Percentiles rank a stretch among this genome's conserved stretches.
Conservation (phyloP, 2,797 vertebrate species). For the Ctenopoma kingsleyae region DNA sequence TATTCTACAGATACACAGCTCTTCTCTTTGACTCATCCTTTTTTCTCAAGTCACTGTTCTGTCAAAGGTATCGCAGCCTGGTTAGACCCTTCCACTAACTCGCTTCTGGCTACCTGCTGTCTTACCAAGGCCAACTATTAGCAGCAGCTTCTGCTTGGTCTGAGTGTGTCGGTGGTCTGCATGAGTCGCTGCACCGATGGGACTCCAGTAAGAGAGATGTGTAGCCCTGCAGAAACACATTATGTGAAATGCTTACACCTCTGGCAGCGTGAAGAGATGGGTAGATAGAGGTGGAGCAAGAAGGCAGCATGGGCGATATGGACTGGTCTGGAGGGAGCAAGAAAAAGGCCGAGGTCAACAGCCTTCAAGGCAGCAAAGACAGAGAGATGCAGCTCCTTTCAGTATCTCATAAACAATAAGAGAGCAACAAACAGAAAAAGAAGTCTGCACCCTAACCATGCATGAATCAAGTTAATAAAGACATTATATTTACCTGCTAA, state of each 20-base stretch:
- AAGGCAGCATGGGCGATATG: constrained; percentile 1
- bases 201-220: constrained; percentile 10
- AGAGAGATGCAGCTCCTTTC: constrained; percentile 12
- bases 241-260: constrained; percentile 49
- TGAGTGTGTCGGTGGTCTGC: background rate
- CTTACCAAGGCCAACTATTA: constrained; percentile 22
- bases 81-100: background rate
- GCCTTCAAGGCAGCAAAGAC: constrained; percentile 47
- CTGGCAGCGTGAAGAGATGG: constrained; percentile 26
- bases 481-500: background rate
- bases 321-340: background rate
- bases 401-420: background rate
- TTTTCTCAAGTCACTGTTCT: background rate
- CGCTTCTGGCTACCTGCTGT: constrained; percentile 22
- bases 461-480: background rate
- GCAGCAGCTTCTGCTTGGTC: constrained; percentile 2
- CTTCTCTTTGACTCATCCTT: background rate
- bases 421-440: background rate
- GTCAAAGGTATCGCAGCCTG: constrained; percentile 2
- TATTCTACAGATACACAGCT: background rate
- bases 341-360: constrained; percentile 37
- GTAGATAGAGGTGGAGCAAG: constrained; percentile 15
- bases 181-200: constrained; percentile 19
- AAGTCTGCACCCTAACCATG: background rate
- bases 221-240: constrained; percentile 29